A percentile compares a stretch with the other conserved stretches of the same genome.
phyloP scores from a whole-genome alignment of 2,888 invertebrate species.

The Acleris literana region DNA sequence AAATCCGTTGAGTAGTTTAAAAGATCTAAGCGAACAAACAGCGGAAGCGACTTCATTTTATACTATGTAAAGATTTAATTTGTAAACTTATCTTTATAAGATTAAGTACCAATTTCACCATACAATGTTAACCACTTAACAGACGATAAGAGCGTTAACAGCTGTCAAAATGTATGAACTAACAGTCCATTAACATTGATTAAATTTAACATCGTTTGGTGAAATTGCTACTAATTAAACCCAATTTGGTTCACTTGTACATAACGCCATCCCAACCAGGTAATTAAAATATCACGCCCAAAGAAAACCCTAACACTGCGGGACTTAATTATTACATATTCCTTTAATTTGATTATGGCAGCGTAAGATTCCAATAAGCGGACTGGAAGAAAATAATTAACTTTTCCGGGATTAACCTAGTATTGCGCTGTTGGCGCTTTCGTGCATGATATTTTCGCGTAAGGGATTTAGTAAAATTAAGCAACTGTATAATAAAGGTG shows the following conservation, averaged over 20 bases:
- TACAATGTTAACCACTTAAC: too few relatives aligned
- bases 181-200: too few relatives aligned
- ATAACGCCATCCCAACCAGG: constrained; percentile 53
- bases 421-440: neutral
- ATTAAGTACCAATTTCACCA: too few relatives aligned
- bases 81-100: too few relatives aligned
- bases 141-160: too few relatives aligned
- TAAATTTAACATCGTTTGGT: too few relatives aligned
- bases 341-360: constrained; percentile 17
- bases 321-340: constrained; percentile 45
- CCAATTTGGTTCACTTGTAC: constrained; percentile 27
- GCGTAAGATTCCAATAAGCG: constrained; percentile 22
- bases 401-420: constrained; percentile 1
- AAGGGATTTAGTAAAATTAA: neutral
- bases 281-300: constrained; percentile 79
- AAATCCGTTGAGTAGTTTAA: too few relatives aligned
- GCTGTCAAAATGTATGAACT: too few relatives aligned
- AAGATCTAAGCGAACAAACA: too few relatives aligned
- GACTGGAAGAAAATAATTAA: constrained; percentile 31
- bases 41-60: too few relatives aligned
- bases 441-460: neutral
- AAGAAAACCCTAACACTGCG: constrained; percentile 49
- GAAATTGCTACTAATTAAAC: too few relatives aligned
- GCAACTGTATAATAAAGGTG: neutral
- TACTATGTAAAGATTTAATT: too few relatives aligned